Conservation (phyloP, 2,888 invertebrate species). For the Zygogramma bicolorata region DNA sequence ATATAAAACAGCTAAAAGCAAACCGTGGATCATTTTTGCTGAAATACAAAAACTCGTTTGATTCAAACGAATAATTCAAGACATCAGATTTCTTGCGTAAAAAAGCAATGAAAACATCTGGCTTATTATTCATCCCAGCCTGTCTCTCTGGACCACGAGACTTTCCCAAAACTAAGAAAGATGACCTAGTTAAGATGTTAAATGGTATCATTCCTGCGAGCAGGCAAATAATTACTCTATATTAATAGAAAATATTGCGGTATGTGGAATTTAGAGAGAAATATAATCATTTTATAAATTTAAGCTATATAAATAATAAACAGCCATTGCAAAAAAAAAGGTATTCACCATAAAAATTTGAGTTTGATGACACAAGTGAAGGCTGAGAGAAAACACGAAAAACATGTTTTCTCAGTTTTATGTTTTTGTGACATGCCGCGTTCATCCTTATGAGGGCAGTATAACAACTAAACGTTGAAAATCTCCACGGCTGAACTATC, state of each 20-base stretch:
- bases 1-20: conserved; percentile 16
- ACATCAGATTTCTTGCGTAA: neutral
- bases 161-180: neutral
- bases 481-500: too few relatives aligned
- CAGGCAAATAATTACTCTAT: neutral
- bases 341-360: neutral
- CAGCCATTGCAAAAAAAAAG: neutral
- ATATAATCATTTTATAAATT: neutral
- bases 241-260: neutral
- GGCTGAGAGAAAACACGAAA: neutral
- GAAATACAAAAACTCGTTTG: neutral
- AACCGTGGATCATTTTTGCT: neutral
- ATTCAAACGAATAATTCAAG: too few relatives aligned
- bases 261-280: neutral
- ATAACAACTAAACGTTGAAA: too few relatives aligned
- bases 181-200: neutral
- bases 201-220: neutral
- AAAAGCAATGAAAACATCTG: neutral
- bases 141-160: neutral
- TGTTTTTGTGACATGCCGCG: neutral
- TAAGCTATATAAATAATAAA: neutral
- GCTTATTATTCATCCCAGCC: neutral
- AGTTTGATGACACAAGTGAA: neutral
- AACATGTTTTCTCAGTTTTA: neutral
- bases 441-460: neutral